phyloP scores from a whole-genome alignment of 2,113 vertebrate species.

The Oreochromis spilurus region DNA sequence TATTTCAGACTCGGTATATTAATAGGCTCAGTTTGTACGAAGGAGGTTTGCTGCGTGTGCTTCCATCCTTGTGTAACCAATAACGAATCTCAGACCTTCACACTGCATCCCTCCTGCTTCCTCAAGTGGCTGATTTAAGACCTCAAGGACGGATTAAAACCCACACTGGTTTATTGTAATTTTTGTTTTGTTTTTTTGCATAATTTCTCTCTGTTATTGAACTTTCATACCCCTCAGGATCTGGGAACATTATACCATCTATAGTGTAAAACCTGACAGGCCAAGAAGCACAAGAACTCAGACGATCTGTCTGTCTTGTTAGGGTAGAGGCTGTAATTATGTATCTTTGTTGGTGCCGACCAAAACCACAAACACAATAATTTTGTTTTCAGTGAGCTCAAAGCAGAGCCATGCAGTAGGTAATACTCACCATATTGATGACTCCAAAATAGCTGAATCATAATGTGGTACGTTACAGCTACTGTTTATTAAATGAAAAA shows the following conservation, averaged over 20 bases:
- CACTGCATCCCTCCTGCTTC: background rate
- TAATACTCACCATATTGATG: background rate
- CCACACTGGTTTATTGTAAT: background rate
- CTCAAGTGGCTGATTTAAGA: background rate
- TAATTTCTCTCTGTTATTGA: background rate
- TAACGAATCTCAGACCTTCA: background rate
- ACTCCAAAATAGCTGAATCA: background rate
- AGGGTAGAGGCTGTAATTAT: background rate
- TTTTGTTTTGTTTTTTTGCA: background rate
- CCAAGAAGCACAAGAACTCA: background rate
- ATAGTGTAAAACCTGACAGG: background rate
- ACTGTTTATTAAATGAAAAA: background rate
- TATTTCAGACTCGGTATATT: conserved; percentile 11
- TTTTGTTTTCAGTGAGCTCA: background rate
- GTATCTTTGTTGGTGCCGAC: background rate
- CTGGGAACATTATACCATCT: background rate
- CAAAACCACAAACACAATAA: background rate
- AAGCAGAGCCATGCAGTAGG: background rate
- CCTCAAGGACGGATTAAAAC: background rate
- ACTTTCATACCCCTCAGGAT: background rate
- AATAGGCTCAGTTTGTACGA: background rate
- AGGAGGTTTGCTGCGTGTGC: background rate
- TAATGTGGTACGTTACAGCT: background rate
- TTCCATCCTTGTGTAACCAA: background rate
- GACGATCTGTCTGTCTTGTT: background rate